Evolutionary conservation across 2,113 vertebrate genomes (phyloP), one percentile per base, ranked within the genome.

Genomic region (Pseudorectes ferrugineus): DNA sequence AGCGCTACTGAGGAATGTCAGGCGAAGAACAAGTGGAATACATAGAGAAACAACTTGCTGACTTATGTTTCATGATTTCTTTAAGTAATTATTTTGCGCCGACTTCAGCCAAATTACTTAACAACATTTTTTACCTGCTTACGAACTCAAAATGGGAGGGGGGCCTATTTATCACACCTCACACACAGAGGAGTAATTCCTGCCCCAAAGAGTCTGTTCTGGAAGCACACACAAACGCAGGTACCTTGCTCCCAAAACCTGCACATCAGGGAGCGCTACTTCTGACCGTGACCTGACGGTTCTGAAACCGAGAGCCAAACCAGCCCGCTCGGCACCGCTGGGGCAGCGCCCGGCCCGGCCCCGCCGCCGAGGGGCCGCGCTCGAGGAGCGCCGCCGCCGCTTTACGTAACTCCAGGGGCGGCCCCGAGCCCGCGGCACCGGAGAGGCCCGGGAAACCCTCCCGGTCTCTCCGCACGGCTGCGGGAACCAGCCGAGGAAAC

Each of bases 141-240:
- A 31, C 2, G 4, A 38, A 63, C 38, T 51, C 29, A 10, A 12
- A 52, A 8, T 2, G 0, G n/a, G n/a, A 7, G 9, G 19, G 25
- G 14, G 24, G 9, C 6, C 18, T 29, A 4, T 14, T 59, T 36
- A 13, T 10, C 59, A 8, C 65, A 16, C 38, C 28, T 43, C 61
- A 28, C 2, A 9, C 29, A 35, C 20, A 10, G 2, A 21, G 8
- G 5, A 45, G 4, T 3, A 31, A 18, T 1, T 28, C 19, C 54
- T 14, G 43, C 22, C 42, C n/a, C 19, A 0, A 3, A 24, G 10
- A 14, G 4, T 0, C 23, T 18, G n/a, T 3, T 5, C 54, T 6
- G 2, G 15, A 33, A 24, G 3, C 1, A 4, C 7, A 8, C 46
- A 35, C 21, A 40, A 1, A 36, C 0, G 43, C 35, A 12, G 26